phyloP scores from a whole-genome alignment of 2,113 vertebrate genomes.

The Cyrtonyx montezumae region DNA sequence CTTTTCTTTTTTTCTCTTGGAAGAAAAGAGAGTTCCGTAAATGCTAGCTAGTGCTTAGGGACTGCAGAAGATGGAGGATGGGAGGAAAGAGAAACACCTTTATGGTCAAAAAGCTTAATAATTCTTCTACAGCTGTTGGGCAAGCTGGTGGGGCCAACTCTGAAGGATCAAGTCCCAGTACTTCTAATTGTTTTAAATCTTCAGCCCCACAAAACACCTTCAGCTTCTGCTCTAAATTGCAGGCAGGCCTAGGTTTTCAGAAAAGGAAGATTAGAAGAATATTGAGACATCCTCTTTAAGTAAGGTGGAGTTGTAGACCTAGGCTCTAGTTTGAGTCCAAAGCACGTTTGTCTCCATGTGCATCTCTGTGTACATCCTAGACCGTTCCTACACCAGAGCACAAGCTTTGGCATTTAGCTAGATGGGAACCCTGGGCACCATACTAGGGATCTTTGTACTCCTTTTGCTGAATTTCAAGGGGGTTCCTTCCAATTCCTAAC shows the following conservation, averaged over 20 bases:
- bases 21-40: constrained; percentile 49
- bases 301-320: background rate
- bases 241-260: background rate
- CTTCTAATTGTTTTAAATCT: background rate
- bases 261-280: background rate
- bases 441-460: background rate
- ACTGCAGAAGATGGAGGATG: background rate
- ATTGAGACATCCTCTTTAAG: background rate
- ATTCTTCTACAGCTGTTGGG: background rate
- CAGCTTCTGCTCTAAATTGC: background rate
- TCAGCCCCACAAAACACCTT: background rate
- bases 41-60: constrained; percentile 6
- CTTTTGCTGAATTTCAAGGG: background rate
- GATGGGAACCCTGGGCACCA: background rate
- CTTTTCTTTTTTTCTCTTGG: background rate
- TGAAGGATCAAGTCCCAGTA: background rate
- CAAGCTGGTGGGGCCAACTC: background rate
- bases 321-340: background rate
- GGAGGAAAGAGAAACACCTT: background rate
- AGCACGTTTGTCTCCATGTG: accelerated
- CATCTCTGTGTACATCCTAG: background rate
- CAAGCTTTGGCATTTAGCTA: background rate
- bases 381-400: background rate
- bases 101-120: background rate
- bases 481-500: background rate